Conservation (phyloP, 2,113 vertebrate genomes). For the Mesitornis unicolor region DNA sequence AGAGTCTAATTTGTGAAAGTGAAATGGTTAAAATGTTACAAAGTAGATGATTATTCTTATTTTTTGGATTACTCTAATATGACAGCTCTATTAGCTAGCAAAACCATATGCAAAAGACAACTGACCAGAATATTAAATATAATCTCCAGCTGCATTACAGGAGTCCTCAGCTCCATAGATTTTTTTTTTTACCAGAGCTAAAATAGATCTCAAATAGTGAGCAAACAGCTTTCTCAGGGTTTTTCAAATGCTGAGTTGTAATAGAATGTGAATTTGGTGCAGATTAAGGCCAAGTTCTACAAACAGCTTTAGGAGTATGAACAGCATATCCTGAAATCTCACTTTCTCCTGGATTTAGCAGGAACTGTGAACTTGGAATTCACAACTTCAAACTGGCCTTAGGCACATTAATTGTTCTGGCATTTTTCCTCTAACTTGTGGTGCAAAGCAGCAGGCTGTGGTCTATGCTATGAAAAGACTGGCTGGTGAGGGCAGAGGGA, state of each 20-base stretch:
- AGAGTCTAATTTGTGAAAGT: neutral
- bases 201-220: constrained; percentile 44
- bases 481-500: neutral
- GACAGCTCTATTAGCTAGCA: neutral
- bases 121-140: constrained; percentile 9
- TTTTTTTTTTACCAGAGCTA: neutral
- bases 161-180: neutral
- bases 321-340: neutral
- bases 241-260: neutral
- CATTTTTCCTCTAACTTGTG: neutral
- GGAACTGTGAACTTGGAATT: neutral
- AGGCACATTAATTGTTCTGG: neutral
- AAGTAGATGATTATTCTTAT: constrained; percentile 10
- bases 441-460: neutral
- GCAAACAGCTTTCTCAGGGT: neutral
- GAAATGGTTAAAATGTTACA: constrained; percentile 29
- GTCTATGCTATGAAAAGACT: neutral
- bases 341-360: neutral
- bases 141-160: neutral
- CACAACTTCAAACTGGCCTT: neutral
- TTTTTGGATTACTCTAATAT: constrained; percentile 26
- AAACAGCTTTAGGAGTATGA: neutral
- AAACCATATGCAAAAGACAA: neutral
- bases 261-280: constrained; percentile 1
- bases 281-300: constrained; percentile 7